A percentile compares a stretch with the other conserved stretches of the same genome.
phyloP scores from a whole-genome alignment of 2,113 vertebrate genomes.

The Cairina moschata region DNA sequence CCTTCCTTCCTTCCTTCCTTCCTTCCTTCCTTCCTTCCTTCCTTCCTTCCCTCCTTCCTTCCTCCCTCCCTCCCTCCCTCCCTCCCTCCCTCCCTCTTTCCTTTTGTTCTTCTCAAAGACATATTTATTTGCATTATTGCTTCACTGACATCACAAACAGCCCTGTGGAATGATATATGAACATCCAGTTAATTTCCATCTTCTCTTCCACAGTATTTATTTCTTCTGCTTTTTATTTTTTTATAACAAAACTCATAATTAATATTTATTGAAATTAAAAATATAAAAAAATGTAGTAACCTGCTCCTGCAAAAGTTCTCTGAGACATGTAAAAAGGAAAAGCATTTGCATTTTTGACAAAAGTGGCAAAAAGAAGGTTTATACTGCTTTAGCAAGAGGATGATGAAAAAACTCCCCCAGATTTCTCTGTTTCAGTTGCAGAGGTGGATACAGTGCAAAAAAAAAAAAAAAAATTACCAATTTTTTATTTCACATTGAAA shows the following conservation, averaged over 20 bases:
- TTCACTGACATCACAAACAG: background rate
- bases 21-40: no score
- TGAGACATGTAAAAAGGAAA: background rate
- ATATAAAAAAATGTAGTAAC: background rate
- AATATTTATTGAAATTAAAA: constrained; percentile 1
- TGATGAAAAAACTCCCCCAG: background rate
- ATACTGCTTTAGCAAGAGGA: background rate
- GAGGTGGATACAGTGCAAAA: background rate
- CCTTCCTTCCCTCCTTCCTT: no score
- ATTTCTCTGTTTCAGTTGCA: background rate
- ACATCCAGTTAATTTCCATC: background rate
- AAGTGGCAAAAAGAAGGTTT: background rate
- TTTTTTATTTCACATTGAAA: background rate
- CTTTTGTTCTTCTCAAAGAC: background rate
- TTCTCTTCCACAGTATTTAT: background rate
- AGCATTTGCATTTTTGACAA: background rate
- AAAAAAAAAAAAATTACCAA: background rate
- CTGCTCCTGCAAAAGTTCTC: background rate
- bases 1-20: no score
- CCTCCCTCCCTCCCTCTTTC: background rate
- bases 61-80: background rate
- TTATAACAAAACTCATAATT: background rate
- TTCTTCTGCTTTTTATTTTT: background rate
- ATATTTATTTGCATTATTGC: constrained; percentile 4
- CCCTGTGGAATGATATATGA: background rate